These are phyloP conservation scores for Ariolimax columbianus DNA, from an alignment of 2,888 invertebrate genomes.

Conservation along the genomic window DNA sequence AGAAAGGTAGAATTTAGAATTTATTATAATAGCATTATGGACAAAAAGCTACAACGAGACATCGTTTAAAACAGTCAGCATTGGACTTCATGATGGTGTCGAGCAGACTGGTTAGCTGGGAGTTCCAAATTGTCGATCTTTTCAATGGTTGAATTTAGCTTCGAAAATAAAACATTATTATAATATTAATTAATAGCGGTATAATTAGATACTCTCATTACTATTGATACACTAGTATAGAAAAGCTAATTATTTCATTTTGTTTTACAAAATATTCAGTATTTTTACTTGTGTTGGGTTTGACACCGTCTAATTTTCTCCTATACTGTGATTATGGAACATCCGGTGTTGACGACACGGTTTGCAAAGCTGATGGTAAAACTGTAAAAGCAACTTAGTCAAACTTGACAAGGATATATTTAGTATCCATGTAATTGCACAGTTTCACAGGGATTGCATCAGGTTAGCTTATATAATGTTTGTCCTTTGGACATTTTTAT, in stretches of 20 bases:
- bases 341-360: constrained; percentile 40
- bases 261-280: too few species aligned
- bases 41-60: too few species aligned
- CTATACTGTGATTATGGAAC: constrained; percentile 14
- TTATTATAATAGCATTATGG: too few species aligned
- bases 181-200: not conserved
- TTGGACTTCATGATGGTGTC: too few species aligned
- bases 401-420: constrained; percentile 20
- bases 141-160: not conserved
- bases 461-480: constrained; percentile 18
- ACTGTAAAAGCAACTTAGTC: not conserved
- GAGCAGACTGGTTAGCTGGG: not conserved
- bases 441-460: constrained; percentile 33
- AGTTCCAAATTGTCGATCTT: not conserved
- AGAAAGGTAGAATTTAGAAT: too few species aligned
- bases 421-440: constrained; percentile 28
- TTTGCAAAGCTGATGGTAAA: constrained; percentile 15
- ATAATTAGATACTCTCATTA: too few species aligned
- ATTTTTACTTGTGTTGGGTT: too few species aligned
- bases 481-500: not conserved
- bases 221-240: too few species aligned
- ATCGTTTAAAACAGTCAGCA: too few species aligned
- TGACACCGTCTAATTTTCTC: not conserved
- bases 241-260: too few species aligned
- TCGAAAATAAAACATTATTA: not conserved